Percentiles rank a stretch among this genome's conserved stretches.
phyloP scores from a whole-genome alignment of 2,888 invertebrate genomes.

The Morpho achilles region DNA sequence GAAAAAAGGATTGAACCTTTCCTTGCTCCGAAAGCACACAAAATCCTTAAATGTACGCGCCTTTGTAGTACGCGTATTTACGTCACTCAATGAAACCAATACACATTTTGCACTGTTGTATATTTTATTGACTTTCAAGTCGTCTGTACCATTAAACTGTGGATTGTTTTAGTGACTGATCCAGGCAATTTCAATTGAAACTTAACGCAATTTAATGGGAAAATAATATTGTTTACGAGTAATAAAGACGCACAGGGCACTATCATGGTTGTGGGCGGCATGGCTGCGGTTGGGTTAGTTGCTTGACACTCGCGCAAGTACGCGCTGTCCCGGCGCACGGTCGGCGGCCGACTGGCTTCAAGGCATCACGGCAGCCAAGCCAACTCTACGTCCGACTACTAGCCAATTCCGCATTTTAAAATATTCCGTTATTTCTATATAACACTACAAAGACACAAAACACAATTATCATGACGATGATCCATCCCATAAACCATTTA shows the following conservation, averaged over 20 bases:
- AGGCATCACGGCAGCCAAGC: conserved; percentile 32
- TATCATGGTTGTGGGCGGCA: conserved; percentile 76
- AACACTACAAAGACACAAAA: conserved; percentile 33
- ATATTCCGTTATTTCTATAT: conserved; percentile 68
- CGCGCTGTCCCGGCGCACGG: conserved; percentile 69
- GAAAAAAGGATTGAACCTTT: conserved; percentile 54
- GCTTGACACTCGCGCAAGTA: conserved; percentile 41
- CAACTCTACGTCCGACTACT: conserved; percentile 55
- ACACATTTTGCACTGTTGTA: conserved; percentile 34
- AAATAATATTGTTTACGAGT: conserved; percentile 36
- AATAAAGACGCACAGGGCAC: conserved; percentile 69
- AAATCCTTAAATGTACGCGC: conserved; percentile 26
- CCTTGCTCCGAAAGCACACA: conserved; percentile 35
- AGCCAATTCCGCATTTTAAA: conserved; percentile 75
- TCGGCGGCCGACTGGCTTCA: conserved; percentile 67
- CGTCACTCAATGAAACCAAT: conserved; percentile 28
- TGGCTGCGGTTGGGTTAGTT: conserved; percentile 52
- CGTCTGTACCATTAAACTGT: background rate
- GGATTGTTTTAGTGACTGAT: conserved; percentile 1
- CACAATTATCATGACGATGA: conserved; percentile 41
- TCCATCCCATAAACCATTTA: conserved; percentile 28
- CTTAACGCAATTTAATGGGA: conserved; percentile 15
- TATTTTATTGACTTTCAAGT: background rate
- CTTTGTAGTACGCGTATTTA: conserved; percentile 32
- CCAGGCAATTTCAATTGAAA: background rate